Evolutionary conservation across 2,113 vertebrate species (phyloP).

Genomic region (Orycteropus afer): DNA sequence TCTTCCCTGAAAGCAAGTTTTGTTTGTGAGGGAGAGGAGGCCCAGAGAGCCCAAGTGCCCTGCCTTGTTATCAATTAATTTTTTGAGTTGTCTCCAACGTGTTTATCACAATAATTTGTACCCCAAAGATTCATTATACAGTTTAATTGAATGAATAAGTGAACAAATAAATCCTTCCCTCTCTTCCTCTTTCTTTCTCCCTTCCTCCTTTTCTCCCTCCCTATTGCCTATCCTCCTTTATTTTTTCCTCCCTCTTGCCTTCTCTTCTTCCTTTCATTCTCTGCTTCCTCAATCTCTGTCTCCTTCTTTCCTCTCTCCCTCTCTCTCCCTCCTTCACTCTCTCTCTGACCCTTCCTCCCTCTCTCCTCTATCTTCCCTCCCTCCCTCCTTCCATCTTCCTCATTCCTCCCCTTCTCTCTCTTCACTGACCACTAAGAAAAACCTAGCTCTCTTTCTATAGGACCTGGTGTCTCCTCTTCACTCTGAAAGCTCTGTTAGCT

Average conservation of each 20-base stretch:
- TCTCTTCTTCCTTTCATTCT: neutral
- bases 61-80: neutral
- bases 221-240: neutral
- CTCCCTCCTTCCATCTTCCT: too few relatives aligned
- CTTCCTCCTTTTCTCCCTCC: neutral
- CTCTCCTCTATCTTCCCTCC: too few relatives aligned
- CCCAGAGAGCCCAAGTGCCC: neutral
- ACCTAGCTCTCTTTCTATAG: neutral
- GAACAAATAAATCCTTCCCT: neutral
- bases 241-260: neutral
- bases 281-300: neutral
- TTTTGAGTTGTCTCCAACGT: neutral
- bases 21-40: neutral
- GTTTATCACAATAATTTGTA: neutral
- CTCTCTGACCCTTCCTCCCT: too few relatives aligned
- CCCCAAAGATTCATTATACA: neutral
- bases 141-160: neutral
- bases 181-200: neutral
- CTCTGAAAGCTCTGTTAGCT: neutral
- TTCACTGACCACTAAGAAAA: neutral
- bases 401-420: neutral
- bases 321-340: neutral
- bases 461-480: neutral
- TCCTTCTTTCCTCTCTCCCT: neutral
- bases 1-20: neutral